phyloP scores from a whole-genome alignment of 2,113 vertebrate species.

The Pipra filicauda region DNA sequence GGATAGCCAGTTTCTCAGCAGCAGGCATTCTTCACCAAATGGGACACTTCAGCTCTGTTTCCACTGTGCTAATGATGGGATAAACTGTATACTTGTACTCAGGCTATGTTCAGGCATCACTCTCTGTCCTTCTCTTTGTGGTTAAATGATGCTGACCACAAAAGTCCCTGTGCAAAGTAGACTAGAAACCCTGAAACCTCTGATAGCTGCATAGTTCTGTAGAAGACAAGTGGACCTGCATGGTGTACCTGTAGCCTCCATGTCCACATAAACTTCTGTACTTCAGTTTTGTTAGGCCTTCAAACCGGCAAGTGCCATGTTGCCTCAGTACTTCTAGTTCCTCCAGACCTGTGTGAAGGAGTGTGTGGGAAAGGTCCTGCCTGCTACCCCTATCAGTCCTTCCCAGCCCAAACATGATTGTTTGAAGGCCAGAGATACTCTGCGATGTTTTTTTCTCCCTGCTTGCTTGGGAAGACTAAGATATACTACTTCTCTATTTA shows the following conservation, averaged over 20 bases:
- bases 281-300: neutral
- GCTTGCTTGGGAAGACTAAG: neutral
- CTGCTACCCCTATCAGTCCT: neutral
- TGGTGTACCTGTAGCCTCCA: neutral
- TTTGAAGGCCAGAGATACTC: neutral
- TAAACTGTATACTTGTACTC: neutral
- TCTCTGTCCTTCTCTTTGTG: neutral
- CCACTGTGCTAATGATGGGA: fast-evolving
- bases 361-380: fast-evolving
- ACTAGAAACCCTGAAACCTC: neutral
- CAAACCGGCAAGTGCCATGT: neutral
- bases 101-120: neutral
- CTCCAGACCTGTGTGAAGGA: neutral
- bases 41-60: neutral
- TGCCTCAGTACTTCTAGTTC: neutral
- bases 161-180: neutral
- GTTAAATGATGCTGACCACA: neutral
- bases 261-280: neutral
- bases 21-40: neutral
- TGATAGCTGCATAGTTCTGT: neutral
- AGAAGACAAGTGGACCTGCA: neutral
- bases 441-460: neutral
- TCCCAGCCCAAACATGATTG: neutral
- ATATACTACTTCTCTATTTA: neutral
- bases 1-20: neutral